phyloP scores from a whole-genome alignment of 2,113 vertebrate species.

The Psittacula cyanocephala region DNA sequence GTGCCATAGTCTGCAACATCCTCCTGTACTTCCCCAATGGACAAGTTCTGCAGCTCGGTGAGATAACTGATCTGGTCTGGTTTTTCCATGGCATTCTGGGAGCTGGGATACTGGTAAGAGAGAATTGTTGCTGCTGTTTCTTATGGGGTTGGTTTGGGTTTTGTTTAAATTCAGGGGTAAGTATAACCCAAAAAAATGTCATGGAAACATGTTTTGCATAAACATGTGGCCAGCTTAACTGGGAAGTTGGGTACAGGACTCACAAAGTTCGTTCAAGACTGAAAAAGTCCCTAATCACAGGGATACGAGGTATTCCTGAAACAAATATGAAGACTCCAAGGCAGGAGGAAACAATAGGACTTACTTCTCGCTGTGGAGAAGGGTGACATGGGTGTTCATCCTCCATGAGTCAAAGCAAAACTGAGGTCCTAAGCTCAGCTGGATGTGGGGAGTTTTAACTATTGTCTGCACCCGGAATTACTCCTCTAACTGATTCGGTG shows the following conservation, averaged over 20 bases:
- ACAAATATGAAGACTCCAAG: background rate
- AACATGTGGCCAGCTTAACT: background rate
- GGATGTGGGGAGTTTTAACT: background rate
- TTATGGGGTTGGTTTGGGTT: background rate
- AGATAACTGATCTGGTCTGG: slow-evolving; percentile 74
- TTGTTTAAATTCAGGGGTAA: background rate
- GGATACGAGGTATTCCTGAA: background rate
- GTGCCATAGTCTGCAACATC: slow-evolving; percentile 69
- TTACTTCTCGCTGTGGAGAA: background rate
- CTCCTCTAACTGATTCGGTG: background rate
- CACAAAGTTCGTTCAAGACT: background rate
- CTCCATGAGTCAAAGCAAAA: background rate
- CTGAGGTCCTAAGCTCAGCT: background rate
- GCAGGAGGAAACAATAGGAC: background rate
- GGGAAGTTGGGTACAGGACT: background rate
- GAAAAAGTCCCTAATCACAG: background rate
- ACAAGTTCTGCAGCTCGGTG: slow-evolving; percentile 32
- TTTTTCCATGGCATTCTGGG: slow-evolving; percentile 75
- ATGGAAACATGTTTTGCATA: background rate
- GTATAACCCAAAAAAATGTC: background rate
- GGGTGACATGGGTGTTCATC: background rate
- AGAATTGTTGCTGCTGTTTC: background rate
- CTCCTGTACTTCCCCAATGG: slow-evolving; percentile 74
- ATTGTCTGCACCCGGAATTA: accelerated
- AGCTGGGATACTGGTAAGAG: slow-evolving; percentile 76